Evolutionary conservation across 2,113 vertebrate species (phyloP), one percentile per base, ranked within the genome.

Genomic region (Ahaetulla prasina): DNA sequence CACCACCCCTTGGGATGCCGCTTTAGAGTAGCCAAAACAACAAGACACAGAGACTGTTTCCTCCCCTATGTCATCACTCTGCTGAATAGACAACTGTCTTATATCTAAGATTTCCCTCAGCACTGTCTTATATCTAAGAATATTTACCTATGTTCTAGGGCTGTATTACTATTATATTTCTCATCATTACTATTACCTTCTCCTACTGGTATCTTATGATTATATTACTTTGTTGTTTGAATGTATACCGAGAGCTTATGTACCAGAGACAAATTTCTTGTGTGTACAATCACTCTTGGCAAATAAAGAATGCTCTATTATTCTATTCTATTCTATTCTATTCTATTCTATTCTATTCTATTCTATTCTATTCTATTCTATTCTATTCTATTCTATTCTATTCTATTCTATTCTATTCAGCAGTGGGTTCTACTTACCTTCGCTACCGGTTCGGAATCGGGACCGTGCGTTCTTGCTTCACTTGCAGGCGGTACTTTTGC

Each of bases 1-100:
- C n/a, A n/a, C 60, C 30, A 14, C 30, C 4, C 30, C 27, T 63
- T 30, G 10, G 11, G 27, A 63, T 30, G 60, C 60, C 11, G 3
- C 57, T 30, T 30, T 63, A 63, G 60, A 27, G 10, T 4, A 63
- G 30, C 4, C 30, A 68, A 68, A 63, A 63, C 60, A 57, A 27
- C 8, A 12, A 68, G 27, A n/a, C 12, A 68, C 1, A n/a, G 11
- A n/a, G 27, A n/a, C 4, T 14, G 4, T 1, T n/a, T 9, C 0
- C 55, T 5, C 12, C 11, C 9, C 25, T 1, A n/a, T n/a, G 30
- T 4, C 11, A 68, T 68, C 30, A 68, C 12, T 68, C 30, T 68
- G 4, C 30, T 68, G 60, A 68, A n/a, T 60, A 60, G 55, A 60
- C 8, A 23, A 27, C 23, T 60, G 2, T 60, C 9, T 27, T 60